Evolutionary conservation across 2,888 invertebrate species (phyloP), one percentile per base, ranked within the genome.

Genomic region (Oscheius sp.): DNA sequence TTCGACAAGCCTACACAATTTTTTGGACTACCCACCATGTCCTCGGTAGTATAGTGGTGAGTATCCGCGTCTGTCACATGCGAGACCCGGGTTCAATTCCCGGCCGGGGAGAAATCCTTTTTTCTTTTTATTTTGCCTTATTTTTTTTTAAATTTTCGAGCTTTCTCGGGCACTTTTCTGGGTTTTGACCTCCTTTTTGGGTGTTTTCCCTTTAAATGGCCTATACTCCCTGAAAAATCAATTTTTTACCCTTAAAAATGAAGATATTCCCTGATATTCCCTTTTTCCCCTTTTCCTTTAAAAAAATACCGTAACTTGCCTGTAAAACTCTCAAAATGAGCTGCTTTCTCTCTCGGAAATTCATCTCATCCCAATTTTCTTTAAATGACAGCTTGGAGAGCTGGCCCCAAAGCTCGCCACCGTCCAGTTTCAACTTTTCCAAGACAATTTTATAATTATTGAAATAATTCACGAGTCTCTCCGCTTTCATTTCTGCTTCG

Each of bases 11-110:
- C n/a, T n/a, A n/a, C n/a, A n/a, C n/a, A n/a, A n/a, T n/a, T n/a
- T n/a, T n/a, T n/a, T n/a, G n/a, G n/a, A n/a, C n/a, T n/a, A n/a
- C n/a, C n/a, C n/a, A n/a, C n/a, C 49, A 49, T 61, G 35, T 66
- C 56, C 69, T 58, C 58, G 69, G 56, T 56, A 58, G 69, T 69
- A 58, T 58, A 69, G 69, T 69, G 69, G 55, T 69, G 58, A 69
- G 58, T 56, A 69, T 69, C 69, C 69, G 55, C 55, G 55, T 55
- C 55, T 69, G 58, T 56, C 69, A 58, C 69, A 69, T 56, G 69
- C 58, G 69, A 58, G 56, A 69, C 69, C 43, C 69, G 56, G 58
- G 55, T 69, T 56, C 58, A 55, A 69, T 58, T 69, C 69, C 58
- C 69, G 69, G 69, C 69, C 49, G 69, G 25, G 29, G 61, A 72